These are phyloP conservation scores for Climacteris rufus DNA, from an alignment of 2,113 vertebrate genomes.

Conservation along the genomic window DNA sequence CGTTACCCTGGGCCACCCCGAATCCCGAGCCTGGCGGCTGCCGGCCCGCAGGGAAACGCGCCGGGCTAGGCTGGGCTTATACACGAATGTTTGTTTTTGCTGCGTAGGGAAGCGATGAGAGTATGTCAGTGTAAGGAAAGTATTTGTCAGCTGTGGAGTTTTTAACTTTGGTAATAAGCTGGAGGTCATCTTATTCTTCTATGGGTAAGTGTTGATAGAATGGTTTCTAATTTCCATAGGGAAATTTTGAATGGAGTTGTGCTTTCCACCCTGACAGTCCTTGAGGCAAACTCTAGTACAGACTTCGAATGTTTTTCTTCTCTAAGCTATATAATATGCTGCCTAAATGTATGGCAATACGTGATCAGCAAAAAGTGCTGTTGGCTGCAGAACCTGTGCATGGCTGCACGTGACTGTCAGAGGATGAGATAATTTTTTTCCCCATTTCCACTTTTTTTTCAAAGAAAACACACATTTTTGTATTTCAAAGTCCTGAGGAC, in stretches of 20 bases:
- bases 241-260: not conserved
- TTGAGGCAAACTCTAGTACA: not conserved
- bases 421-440: accelerated
- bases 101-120: not conserved
- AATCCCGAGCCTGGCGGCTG: not conserved
- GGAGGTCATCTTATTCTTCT: not conserved
- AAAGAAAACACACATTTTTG: not conserved
- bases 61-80: not conserved
- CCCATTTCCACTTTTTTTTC: not conserved
- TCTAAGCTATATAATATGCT: not conserved
- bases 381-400: not conserved
- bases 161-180: not conserved
- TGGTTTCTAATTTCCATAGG: not conserved
- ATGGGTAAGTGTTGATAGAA: not conserved
- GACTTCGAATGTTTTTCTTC: accelerated
- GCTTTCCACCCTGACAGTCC: not conserved
- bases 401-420: not conserved
- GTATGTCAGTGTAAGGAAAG: not conserved
- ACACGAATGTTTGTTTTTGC: not conserved
- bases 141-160: not conserved
- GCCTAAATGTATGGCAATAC: not conserved
- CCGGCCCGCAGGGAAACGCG: too few relatives aligned
- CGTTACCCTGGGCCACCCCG: accelerated
- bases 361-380: too few relatives aligned
- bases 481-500: not conserved